These are phyloP conservation scores for Drosophila meridiana DNA, from an alignment of 2,888 invertebrate genomes.

Conservation along the genomic window DNA sequence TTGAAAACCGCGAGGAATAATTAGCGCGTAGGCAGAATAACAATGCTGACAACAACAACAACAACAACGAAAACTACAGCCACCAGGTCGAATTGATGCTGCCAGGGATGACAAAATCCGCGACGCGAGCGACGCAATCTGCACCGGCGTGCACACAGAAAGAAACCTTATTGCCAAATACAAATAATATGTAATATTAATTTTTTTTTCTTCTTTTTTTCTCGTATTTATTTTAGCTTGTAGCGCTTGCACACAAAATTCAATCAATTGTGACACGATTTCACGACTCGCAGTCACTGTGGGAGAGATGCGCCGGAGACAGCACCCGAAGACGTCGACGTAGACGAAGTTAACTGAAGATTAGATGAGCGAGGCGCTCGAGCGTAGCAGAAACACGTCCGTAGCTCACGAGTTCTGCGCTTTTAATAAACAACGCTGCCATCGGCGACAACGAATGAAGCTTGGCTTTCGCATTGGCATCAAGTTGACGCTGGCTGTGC, in stretches of 20 bases:
- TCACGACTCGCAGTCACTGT: conserved; percentile 63
- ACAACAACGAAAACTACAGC: background rate
- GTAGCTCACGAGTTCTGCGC: conserved; percentile 82
- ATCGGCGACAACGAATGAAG: conserved; percentile 58
- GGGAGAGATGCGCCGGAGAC: conserved; percentile 33
- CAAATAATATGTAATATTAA: conserved; percentile 75
- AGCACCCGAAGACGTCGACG: conserved; percentile 32
- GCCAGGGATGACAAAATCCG: conserved; percentile 57
- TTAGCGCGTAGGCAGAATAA: conserved; percentile 72
- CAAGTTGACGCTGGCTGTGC: conserved; percentile 24
- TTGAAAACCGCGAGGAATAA: conserved; percentile 57
- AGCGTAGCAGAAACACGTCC: conserved; percentile 80
- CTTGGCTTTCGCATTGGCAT: conserved; percentile 53
- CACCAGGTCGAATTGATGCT: conserved; percentile 17
- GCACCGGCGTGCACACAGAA: conserved; percentile 52
- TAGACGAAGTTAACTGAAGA: conserved; percentile 36
- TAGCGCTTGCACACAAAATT: conserved; percentile 57
- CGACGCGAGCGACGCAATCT: conserved; percentile 41
- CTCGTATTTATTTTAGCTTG: conserved; percentile 56
- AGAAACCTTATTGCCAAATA: conserved; percentile 67
- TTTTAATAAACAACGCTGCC: conserved; percentile 81
- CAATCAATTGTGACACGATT: conserved; percentile 80
- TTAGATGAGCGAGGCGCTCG: conserved; percentile 63
- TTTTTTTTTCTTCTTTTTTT: conserved; percentile 18
- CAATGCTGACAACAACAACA: conserved; percentile 43